Evolutionary conservation across 2,113 vertebrate genomes (phyloP), one percentile per base, ranked within the genome.

Genomic region (Pseudorectes ferrugineus): DNA sequence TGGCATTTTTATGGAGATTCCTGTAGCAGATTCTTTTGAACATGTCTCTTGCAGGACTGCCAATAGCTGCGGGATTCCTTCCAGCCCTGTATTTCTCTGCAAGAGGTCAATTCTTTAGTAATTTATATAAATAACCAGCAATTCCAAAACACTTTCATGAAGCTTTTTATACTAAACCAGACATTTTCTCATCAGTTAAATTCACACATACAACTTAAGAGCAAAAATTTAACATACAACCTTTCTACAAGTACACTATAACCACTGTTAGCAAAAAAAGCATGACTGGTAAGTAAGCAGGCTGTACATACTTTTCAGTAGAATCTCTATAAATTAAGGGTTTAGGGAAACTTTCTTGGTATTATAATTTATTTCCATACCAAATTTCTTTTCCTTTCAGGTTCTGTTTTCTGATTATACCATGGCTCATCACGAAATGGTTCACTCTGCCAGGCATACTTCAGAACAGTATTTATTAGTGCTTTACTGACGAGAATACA

Each of bases 401-500:
- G 36, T 12, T 99, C 98, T 0, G 99, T 99, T 95, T 99, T 99
- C 85, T 98, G 95, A 96, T 99, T 99, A 97, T 99, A 99, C 98
- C 98, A 99, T 0, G 99, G 99, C 94, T 99, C 98, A 54, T 99
- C 99, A 83, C 97, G 96, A 97, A 98, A 98, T 3, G 98, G 97
- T 45, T 99, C 97, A 6, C 98, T 99, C 98, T 99, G 99, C 99
- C 99, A 99, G 38, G 98, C 97, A 8, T 99, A 99, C 78, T 99
- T 99, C 62, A 99, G 96, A 35, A 96, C 81, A 1, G 99, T 99
- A 97, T 99, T 99, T 97, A 99, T 97, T 85, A 99, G 57, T 11
- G 99, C 98, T 97, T 99, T 99, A 95, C 98, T 98, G 97, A 99
- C 98, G 42, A 99, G 98, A 78, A 99, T 99, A 95, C 99, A 99